Base-by-base conservation (phyloP, 2,797 vertebrate genomes). In the Spea hammondii region DNA sequence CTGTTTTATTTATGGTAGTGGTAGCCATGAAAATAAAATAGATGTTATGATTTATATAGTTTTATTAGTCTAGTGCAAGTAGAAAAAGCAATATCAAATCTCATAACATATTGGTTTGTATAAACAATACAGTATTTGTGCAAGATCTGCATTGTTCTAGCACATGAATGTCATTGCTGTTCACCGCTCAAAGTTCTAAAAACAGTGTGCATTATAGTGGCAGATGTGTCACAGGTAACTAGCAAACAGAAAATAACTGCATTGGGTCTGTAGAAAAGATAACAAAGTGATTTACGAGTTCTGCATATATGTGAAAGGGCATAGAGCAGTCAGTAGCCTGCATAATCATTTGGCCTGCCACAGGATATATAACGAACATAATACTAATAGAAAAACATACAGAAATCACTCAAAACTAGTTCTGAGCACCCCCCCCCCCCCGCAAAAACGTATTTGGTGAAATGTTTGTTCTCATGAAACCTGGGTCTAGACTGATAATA, bases 201-300 rank as follows among this genome's bases (percentile, higher is more conserved):
- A 70, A 69, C 47, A 74, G 10, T 44, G 14, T 59, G 44, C 47
- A 79, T 70, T 59, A 80, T 65, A 65, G 57, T 70, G 78, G 74
- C 67, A 70, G 4, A 8, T 75, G 75, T 55, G 66, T 57, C 66
- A 54, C 49, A 74, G 44, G 55, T 47, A 67, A 66, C n/a, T 70
- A 80, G 65, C 72, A 59, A 70, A 65, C n/a, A 54, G 57, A 74
- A 74, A 74, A 74, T 74, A 47, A 79, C 49, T 70, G 60, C 78
- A 79, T 50, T 73, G 45, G 57, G 71, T 47, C 65, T 74, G 71
- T 32, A 49, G 60, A 17, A 12, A 12, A 45, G 78, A 79, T 74
- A 79, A 74, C 48, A 17, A 17, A 60, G 72, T 55, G 72, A 79
- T 70, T 74, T 70, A 69, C 70, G 60, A 17, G 17, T 0, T 6